Base-by-base conservation (phyloP, 1,140 invertebrate species). In the Papilio polytes region DNA sequence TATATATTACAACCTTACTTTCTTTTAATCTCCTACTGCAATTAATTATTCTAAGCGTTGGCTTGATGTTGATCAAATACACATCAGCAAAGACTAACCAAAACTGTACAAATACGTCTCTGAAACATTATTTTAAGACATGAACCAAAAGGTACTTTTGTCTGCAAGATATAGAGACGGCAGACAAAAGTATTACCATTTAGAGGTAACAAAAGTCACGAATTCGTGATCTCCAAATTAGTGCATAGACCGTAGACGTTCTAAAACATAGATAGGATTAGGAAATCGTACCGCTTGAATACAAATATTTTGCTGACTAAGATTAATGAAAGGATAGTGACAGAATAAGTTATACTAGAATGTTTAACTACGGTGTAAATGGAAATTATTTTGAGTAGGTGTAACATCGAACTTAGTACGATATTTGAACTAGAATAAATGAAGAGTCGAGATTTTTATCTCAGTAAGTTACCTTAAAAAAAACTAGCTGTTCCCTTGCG, bases 141-240 rank as follows among this genome's bases (percentile, higher is more conserved):
- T 51, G 41, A 51, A 48, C 73, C 15, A 26, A 74, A 76, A 26
- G 53, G 20, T 48, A 76, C 74, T 51, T 74, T 74, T 26, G 20
- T 20, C 46, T 22, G 13, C 15, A 41, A 73, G 7, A 26, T 76
- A 51, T 20, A 46, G 73, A 74, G 44, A 8, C 46, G 20, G 22
- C 20, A 76, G 46, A 76, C 46, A 76, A 76, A 76, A 51, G 74
- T 76, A 22, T 76, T 76, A 76, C 74, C 74, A 48, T 76, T 76
- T 76, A 26, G 74, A 76, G 74, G 74, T 48, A 76, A 76, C 22
- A 53, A 26, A 22, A 51, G 44, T 76, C 74, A 76, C 74, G 74
- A 76, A 31, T 76, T 76, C 74, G 74, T 76, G 74, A 48, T 51
- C 74, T 51, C 74, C 74, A 51, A 76, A 48, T 53, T 76, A 76